Evolutionary conservation across 2,888 invertebrate species (phyloP).

Genomic region (Lamellibrachia satsuma): DNA sequence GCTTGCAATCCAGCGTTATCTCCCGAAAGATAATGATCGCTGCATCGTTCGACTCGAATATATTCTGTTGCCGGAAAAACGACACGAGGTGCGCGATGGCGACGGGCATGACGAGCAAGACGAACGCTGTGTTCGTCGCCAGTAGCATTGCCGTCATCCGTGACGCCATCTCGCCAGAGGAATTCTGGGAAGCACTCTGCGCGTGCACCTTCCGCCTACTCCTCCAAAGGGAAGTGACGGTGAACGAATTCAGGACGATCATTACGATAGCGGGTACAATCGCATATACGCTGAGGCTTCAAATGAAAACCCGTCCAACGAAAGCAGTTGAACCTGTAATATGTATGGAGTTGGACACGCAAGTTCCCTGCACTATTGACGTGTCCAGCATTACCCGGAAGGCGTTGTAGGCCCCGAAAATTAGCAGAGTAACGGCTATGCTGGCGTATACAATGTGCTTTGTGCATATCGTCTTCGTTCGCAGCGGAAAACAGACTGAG

Average conservation of each 20-base stretch:
- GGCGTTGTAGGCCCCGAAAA: conserved; percentile 40
- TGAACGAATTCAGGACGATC: background rate
- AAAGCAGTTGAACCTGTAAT: background rate
- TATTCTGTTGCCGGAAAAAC: conserved; percentile 25
- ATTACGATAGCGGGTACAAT: background rate
- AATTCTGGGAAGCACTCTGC: background rate
- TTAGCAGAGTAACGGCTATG: conserved; percentile 39
- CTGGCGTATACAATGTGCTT: conserved; percentile 36
- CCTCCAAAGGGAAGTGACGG: background rate
- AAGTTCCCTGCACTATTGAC: conserved; percentile 38
- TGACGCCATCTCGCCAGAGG: conserved; percentile 23
- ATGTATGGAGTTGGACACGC: conserved; percentile 38
- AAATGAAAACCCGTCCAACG: background rate
- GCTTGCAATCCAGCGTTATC: conserved; percentile 49
- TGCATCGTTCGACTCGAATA: conserved; percentile 35
- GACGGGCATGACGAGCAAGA: conserved; percentile 47
- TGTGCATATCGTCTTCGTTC: conserved; percentile 44
- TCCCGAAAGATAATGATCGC: conserved; percentile 28
- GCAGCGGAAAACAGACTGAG: conserved; percentile 47
- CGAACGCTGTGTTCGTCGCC: conserved; percentile 44
- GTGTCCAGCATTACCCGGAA: conserved; percentile 46
- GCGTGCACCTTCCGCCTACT: background rate
- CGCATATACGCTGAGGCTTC: background rate
- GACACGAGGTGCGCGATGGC: conserved; percentile 44
- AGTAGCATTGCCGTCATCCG: conserved; percentile 47